Conservation (phyloP, 1,140 invertebrate species). For the Drosophila guanche region DNA sequence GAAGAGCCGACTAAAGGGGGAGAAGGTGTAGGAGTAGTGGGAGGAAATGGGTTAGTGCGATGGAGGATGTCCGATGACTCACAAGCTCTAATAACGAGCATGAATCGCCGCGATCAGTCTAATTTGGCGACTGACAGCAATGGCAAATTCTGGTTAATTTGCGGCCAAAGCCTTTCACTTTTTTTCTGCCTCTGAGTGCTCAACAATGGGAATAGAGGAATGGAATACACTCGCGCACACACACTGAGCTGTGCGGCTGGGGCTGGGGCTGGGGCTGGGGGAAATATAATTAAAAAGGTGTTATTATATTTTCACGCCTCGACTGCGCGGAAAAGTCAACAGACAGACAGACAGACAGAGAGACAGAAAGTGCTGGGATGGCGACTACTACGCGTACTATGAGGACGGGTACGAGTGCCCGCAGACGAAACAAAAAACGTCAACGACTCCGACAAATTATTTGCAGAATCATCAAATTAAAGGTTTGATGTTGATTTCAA, state of each 20-base stretch:
- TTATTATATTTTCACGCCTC: constrained; percentile 82
- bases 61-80: constrained; percentile 2
- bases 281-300: constrained; percentile 76
- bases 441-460: constrained; percentile 75
- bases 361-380: constrained; percentile 22
- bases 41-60: no score
- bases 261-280: constrained; percentile 7
- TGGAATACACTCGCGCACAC: constrained; percentile 2
- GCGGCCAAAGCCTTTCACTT: constrained; percentile 63
- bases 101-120: constrained; percentile 65
- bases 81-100: constrained; percentile 24
- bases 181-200: constrained; percentile 11
- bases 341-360: constrained; percentile 59
- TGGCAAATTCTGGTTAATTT: constrained; percentile 69
- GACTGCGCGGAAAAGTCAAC: constrained; percentile 60
- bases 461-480: constrained; percentile 82
- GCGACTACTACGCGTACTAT: constrained; percentile 2
- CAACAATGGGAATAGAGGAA: no score
- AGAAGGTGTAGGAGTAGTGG: background rate
- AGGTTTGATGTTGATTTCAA: constrained; percentile 82
- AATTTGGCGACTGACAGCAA: constrained; percentile 48
- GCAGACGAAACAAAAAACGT: constrained; percentile 39
- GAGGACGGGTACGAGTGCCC: background rate
- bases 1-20: background rate
- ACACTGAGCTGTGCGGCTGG: no score